Base-by-base conservation (phyloP, 1,140 invertebrate genomes). In the Aphidius ervi region DNA sequence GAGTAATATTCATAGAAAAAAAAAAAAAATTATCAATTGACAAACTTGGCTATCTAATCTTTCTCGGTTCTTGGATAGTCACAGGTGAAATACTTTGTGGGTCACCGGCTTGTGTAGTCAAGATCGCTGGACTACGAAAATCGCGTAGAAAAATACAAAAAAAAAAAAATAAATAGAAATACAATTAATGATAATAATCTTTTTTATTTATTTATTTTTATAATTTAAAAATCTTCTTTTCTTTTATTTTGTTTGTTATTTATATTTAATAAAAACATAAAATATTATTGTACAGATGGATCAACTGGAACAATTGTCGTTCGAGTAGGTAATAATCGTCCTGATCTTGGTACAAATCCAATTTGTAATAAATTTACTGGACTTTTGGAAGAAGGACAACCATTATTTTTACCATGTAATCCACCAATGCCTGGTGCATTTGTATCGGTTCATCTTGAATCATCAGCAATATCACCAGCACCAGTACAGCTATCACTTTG, bases 401-500 rank as follows among this genome's bases (percentile, higher is more conserved):
- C 94, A 0, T 80, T 96, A 0, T 97, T 95, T 74, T 76, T 97
- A 46, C 94, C 94, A 0, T 97, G 94, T 79, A 95, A 94, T 74
- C 93, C 93, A 1, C 93, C 94, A 0, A 95, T 96, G 92, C 92
- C 94, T 0, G 94, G 94, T 4, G 94, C 94, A 10, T 97, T 96
- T 73, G 93, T 97, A 54, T 93, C 90, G 58, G 92, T 97, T 0
- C 93, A 96, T 72, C 74, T 96, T 49, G 93, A 96, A 80, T 85
- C 87, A 0, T 67, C 70, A 5, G 67, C 69, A 0, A 55, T 66
- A 41, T 74, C 78, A 3, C 80, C 87, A 0, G 81, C 83, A 5
- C 83, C 85, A 0, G 83, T 82, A 37, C 88, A 92, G 52, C 80
- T 97, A 5, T 95, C 93, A 0, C 92, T 97, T n/a, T 97, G 94